Percentiles rank a stretch among this genome's conserved stretches.
phyloP scores from a whole-genome alignment of 2,113 vertebrate genomes.

The Budorcas taxicolor region DNA sequence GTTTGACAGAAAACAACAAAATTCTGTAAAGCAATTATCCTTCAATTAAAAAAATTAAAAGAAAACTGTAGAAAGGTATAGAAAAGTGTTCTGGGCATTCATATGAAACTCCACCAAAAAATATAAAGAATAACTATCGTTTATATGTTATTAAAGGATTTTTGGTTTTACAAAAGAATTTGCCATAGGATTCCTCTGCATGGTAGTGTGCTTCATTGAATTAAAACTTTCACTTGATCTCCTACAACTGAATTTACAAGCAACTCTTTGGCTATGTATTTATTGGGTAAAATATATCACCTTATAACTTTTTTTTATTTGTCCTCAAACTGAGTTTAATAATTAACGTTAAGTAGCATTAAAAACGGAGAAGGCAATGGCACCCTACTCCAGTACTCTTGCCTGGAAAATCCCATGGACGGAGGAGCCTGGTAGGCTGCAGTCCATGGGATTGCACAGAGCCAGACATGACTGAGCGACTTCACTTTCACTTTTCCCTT shows the following conservation, averaged over 20 bases:
- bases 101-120: background rate
- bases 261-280: background rate
- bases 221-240: background rate
- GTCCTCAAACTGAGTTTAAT: background rate
- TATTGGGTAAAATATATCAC: background rate
- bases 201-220: background rate
- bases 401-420: too few species aligned
- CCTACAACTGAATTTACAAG: background rate
- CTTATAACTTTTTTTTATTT: background rate
- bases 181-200: background rate
- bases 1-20: background rate
- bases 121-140: background rate
- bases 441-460: too few species aligned
- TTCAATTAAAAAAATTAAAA: background rate
- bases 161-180: slow-evolving; percentile 12
- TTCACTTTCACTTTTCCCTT: too few species aligned
- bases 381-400: too few species aligned
- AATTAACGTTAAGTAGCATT: background rate
- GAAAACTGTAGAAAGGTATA: background rate
- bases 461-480: too few species aligned
- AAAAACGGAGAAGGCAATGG: background rate
- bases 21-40: background rate
- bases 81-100: background rate
- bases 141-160: background rate
- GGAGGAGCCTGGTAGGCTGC: too few species aligned